phyloP scores from a whole-genome alignment of 2,113 vertebrate species.

The Poecilia latipinna region DNA sequence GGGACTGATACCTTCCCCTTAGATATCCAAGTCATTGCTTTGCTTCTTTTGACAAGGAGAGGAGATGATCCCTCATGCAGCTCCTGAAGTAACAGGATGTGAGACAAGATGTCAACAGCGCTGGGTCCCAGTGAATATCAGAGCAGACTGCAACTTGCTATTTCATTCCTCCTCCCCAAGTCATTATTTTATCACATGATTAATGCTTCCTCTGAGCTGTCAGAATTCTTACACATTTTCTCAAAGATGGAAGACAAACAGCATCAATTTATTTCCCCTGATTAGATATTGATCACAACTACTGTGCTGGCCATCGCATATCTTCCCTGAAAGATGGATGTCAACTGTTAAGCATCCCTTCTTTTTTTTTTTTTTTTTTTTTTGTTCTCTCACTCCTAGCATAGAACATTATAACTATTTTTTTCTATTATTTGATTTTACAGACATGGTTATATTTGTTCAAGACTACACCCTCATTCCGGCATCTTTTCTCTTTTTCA shows the following conservation, averaged over 20 bases:
- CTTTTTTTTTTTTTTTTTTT: slow-evolving; percentile 41
- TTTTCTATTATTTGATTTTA: slow-evolving; percentile 39
- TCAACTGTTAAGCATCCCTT: slow-evolving; percentile 59
- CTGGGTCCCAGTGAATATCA: slow-evolving; percentile 69
- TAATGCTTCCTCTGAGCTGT: slow-evolving; percentile 75
- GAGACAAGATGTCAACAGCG: slow-evolving; percentile 71
- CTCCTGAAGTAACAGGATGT: slow-evolving; percentile 68
- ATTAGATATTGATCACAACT: slow-evolving; percentile 86
- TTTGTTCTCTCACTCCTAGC: slow-evolving; percentile 1
- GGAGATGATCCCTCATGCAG: slow-evolving; percentile 73
- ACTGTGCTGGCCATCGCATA: slow-evolving; percentile 76
- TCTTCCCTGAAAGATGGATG: slow-evolving; percentile 79
- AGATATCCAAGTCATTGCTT: slow-evolving; percentile 74
- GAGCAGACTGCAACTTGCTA: slow-evolving; percentile 37
- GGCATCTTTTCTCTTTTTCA: background rate
- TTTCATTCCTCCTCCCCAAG: slow-evolving; percentile 39
- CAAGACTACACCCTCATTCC: slow-evolving; percentile 34
- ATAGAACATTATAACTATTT: slow-evolving; percentile 4
- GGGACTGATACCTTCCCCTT: slow-evolving; percentile 80
- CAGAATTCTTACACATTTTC: slow-evolving; percentile 81
- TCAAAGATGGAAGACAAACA: slow-evolving; percentile 84
- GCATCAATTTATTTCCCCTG: slow-evolving; percentile 83
- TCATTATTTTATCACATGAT: slow-evolving; percentile 81
- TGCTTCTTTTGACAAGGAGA: slow-evolving; percentile 66
- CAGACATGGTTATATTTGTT: slow-evolving; percentile 41